A percentile compares a stretch with the other conserved stretches of the same genome.
phyloP scores from a whole-genome alignment of 2,888 invertebrate genomes.

The Trichogramma evanescens region DNA sequence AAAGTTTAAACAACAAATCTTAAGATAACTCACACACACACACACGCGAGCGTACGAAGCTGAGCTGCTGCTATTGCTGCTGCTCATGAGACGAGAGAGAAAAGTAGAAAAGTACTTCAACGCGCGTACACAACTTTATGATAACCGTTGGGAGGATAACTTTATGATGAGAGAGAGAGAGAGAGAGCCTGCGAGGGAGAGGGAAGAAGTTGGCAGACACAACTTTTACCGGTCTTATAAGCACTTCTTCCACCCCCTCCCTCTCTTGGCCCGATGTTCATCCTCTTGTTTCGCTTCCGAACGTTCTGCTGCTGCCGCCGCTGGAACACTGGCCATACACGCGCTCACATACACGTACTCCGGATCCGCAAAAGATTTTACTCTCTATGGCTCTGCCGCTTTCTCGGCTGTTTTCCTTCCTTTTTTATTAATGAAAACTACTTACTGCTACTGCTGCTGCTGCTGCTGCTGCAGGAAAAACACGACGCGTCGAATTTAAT shows the following conservation, averaged over 20 bases:
- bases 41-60: not conserved
- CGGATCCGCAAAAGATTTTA: not conserved
- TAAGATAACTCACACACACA: not conserved
- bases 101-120: too few species aligned
- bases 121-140: constrained; percentile 15
- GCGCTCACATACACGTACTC: not conserved
- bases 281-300: constrained; percentile 9
- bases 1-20: constrained; percentile 13
- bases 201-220: not conserved
- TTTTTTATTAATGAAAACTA: too few species aligned
- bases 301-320: not conserved
- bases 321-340: not conserved
- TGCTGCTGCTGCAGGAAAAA: too few species aligned
- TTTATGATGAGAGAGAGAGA: constrained; percentile 15
- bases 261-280: not conserved
- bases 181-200: not conserved
- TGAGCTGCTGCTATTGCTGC: not conserved
- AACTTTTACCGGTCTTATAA: constrained; percentile 1
- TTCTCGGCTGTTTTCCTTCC: too few species aligned
- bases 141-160: constrained; percentile 15
- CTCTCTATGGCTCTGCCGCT: too few species aligned
- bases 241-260: not conserved
- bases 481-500: too few species aligned
- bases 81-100: constrained; percentile 1
- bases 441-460: too few species aligned